A percentile compares a stretch with the other conserved stretches of the same genome.
phyloP scores from a whole-genome alignment of 2,888 invertebrate species.

The Epinotia ramella region DNA sequence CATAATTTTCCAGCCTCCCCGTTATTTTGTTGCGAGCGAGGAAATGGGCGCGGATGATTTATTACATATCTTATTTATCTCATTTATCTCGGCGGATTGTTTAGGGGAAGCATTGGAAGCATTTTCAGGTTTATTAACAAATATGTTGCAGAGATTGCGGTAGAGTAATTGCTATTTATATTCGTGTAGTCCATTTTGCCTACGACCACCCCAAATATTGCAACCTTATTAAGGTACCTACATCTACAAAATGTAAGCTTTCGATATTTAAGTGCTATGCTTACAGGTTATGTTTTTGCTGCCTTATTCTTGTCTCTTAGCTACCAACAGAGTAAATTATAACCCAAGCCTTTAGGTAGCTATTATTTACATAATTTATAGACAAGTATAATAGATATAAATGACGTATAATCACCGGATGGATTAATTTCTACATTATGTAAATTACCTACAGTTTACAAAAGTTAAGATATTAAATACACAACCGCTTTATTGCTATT shows the following conservation, averaged over 20 bases:
- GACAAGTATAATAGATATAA: constrained; percentile 35
- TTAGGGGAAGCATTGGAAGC: constrained; percentile 68
- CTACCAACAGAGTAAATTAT: constrained; percentile 14
- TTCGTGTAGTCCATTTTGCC: constrained; percentile 31
- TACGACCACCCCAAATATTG: constrained; percentile 7
- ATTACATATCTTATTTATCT: constrained; percentile 78
- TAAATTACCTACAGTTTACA: constrained; percentile 24
- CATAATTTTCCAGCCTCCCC: constrained; percentile 83
- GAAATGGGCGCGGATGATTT: constrained; percentile 82
- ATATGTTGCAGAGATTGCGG: constrained; percentile 67
- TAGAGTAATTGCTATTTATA: constrained; percentile 62
- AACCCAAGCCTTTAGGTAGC: constrained; percentile 14
- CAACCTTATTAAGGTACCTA: background rate
- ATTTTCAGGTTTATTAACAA: constrained; percentile 75
- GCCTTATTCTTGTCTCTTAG: constrained; percentile 11
- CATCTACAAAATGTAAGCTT: background rate
- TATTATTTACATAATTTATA: constrained; percentile 38
- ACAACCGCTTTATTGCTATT: constrained; percentile 23
- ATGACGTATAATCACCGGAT: constrained; percentile 26
- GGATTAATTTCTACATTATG: constrained; percentile 27
- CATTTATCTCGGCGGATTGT: constrained; percentile 81
- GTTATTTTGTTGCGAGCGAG: constrained; percentile 80
- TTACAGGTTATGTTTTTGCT: constrained; percentile 10
- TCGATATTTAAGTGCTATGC: background rate
- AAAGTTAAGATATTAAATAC: background rate